Percentiles rank a stretch among this genome's conserved stretches.
Evolutionary conservation across 2,797 vertebrate species (phyloP).

Genomic region (Staurois parvus): DNA sequence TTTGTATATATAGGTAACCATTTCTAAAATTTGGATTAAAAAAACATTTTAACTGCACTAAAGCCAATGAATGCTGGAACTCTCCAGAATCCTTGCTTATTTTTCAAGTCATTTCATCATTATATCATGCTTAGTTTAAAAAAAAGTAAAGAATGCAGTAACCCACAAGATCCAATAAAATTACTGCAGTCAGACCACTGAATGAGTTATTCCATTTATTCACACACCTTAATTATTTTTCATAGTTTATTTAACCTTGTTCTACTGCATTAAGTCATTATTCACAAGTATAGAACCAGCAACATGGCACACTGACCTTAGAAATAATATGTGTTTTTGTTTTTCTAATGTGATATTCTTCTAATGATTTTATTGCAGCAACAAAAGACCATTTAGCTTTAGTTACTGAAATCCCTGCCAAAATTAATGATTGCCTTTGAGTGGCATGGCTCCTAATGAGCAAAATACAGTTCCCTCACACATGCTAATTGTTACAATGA

Average conservation of each 20-base stretch:
- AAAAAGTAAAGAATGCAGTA: neutral
- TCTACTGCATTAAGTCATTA: neutral
- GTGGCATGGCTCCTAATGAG: slow-evolving; percentile 26
- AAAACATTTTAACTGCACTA: too few species aligned
- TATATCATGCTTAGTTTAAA: too few species aligned
- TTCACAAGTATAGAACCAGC: neutral
- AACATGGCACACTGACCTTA: neutral
- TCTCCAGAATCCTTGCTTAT: too few species aligned
- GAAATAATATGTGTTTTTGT: slow-evolving; percentile 13
- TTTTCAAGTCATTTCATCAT: too few species aligned
- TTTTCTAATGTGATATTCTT: slow-evolving; percentile 11
- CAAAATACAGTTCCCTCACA: slow-evolving; percentile 17
- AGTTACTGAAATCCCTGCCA: neutral
- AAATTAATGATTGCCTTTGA: slow-evolving; percentile 30
- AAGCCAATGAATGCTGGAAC: too few species aligned
- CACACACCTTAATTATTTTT: neutral
- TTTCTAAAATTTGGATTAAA: too few species aligned
- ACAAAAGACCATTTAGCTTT: slow-evolving; percentile 39
- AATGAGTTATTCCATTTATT: too few species aligned
- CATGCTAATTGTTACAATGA: slow-evolving; percentile 16
- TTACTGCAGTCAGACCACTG: too few species aligned
- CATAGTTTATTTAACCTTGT: neutral
- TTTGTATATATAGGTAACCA: neutral
- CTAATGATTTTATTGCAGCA: slow-evolving; percentile 35
- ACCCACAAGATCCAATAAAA: neutral